Evolutionary conservation across 92 coral and sea anemone species (phyloP).

Genomic region (Nematostella vectensis): DNA sequence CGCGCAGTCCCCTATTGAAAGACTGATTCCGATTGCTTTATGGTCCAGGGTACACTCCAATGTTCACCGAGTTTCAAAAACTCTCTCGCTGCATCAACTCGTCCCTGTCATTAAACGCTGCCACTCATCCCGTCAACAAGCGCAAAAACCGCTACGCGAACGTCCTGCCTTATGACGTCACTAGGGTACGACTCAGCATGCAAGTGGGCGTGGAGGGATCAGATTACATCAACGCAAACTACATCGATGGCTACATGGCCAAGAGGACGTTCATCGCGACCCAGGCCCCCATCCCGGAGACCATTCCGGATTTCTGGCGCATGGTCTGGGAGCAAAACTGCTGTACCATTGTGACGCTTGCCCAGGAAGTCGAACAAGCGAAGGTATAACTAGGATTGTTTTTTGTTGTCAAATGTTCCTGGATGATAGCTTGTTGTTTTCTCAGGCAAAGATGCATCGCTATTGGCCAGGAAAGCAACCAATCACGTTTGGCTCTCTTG

Average conservation of each 20-base stretch:
- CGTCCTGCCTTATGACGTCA: conserved; percentile 69
- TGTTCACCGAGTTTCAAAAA: conserved; percentile 66
- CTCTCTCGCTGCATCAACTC: conserved; percentile 45
- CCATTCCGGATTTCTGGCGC: conserved; percentile 88
- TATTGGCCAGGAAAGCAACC: conserved; percentile 89
- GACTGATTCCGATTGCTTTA: too few species aligned
- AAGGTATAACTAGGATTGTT: conserved; percentile 34
- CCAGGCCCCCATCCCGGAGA: conserved; percentile 92
- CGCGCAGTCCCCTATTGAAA: too few species aligned
- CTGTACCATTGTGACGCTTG: conserved; percentile 67
- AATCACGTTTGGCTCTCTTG: conserved; percentile 55
- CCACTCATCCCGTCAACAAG: conserved; percentile 71
- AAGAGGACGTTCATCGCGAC: conserved; percentile 89
- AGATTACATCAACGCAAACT: conserved; percentile 86
- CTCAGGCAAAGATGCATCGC: conserved; percentile 75
- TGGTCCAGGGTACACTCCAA: conserved; percentile 38
- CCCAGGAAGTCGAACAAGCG: conserved; percentile 73
- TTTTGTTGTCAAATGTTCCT: background rate
- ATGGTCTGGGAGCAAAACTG: conserved; percentile 92
- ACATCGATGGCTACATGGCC: conserved; percentile 77
- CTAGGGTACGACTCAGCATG: conserved; percentile 63
- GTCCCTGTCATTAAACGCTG: conserved; percentile 45
- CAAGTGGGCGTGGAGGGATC: conserved; percentile 76
- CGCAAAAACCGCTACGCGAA: conserved; percentile 89
- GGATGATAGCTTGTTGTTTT: too few species aligned